Conservation (phyloP, 2,888 invertebrate species). For the Chydorus sphaericus region DNA sequence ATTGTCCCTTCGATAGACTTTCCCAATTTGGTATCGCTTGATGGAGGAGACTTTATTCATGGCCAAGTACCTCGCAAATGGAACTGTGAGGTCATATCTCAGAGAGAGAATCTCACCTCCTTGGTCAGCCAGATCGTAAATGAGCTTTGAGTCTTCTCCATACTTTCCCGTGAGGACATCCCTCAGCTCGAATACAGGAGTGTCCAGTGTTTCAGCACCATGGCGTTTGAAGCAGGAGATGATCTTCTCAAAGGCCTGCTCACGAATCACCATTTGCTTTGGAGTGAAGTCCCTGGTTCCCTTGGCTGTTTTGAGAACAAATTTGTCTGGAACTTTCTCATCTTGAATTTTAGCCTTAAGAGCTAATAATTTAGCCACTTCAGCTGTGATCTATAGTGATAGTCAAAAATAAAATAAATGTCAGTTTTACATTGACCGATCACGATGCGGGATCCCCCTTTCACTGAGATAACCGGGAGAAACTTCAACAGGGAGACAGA, state of each 20-base stretch:
- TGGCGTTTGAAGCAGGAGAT: conserved; percentile 83
- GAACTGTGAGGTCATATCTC: conserved; percentile 95
- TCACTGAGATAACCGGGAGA: too few species aligned
- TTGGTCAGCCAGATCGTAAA: conserved; percentile 96
- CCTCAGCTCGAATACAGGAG: conserved; percentile 95
- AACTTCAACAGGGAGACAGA: too few species aligned
- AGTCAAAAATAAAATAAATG: background rate
- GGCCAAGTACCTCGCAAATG: conserved; percentile 91
- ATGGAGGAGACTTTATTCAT: conserved; percentile 90
- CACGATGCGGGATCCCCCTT: too few species aligned
- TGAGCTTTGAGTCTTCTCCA: conserved; percentile 97
- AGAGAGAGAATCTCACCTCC: conserved; percentile 93
- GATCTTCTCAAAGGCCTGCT: conserved; percentile 71
- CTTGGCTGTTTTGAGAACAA: conserved; percentile 73
- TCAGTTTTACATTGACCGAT: too few species aligned
- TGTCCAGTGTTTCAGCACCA: conserved; percentile 95
- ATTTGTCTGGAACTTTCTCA: conserved; percentile 49
- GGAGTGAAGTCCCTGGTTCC: conserved; percentile 89
- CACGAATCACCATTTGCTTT: conserved; percentile 84
- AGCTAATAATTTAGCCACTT: conserved; percentile 64
- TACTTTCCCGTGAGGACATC: conserved; percentile 97
- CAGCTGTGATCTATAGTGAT: conserved; percentile 56
- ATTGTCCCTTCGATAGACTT: conserved; percentile 94
- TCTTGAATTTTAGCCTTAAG: conserved; percentile 54
- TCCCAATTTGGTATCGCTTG: conserved; percentile 96